Conservation (phyloP, 2,797 vertebrate species). For the Aphelocoma californica region DNA sequence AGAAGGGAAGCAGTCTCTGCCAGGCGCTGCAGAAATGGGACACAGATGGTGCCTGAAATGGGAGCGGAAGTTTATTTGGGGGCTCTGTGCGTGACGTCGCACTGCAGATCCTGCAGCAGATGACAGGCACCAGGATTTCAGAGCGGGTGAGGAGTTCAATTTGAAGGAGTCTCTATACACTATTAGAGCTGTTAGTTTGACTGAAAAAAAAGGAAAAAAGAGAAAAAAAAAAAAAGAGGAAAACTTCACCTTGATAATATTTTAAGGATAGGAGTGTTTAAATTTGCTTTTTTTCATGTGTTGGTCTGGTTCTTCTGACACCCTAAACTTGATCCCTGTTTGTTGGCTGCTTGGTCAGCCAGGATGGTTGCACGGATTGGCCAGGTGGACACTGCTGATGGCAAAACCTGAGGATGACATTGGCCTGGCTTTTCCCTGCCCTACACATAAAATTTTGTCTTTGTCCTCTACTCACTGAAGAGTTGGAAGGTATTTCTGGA, state of each 20-base stretch:
- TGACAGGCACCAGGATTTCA: neutral
- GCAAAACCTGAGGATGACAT: neutral
- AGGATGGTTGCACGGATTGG: neutral
- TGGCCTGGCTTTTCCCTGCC: neutral
- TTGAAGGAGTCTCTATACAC: neutral
- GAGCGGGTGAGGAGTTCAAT: neutral
- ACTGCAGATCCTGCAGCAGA: neutral
- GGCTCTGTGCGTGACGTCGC: neutral
- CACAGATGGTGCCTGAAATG: constrained; percentile 59
- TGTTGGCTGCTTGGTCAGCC: neutral
- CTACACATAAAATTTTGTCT: neutral
- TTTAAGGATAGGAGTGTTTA: neutral
- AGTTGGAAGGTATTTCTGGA: neutral
- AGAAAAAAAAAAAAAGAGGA: neutral
- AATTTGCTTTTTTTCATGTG: neutral
- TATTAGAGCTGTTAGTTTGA: neutral
- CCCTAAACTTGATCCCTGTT: neutral
- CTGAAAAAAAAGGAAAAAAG: neutral
- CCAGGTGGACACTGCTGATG: neutral
- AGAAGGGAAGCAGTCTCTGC: constrained; percentile 49
- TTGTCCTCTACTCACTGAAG: neutral
- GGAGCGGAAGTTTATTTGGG: constrained; percentile 62
- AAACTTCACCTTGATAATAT: neutral
- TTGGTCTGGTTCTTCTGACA: neutral
- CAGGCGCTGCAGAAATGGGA: constrained; percentile 21